phyloP scores from a whole-genome alignment of 2,888 invertebrate species.

The Lydus trimaculatus region DNA sequence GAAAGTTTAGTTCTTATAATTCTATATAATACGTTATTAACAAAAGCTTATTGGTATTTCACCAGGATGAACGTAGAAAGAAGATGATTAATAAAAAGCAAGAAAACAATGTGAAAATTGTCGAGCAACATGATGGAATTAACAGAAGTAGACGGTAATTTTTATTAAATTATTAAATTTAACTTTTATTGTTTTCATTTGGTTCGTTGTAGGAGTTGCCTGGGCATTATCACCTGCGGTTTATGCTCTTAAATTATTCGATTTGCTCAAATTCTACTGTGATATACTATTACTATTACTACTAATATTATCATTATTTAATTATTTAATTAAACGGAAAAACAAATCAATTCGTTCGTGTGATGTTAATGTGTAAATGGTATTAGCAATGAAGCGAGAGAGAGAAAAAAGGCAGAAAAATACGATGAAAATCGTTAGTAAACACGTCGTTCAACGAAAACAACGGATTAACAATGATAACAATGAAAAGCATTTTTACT shows the following conservation, averaged over 20 bases:
- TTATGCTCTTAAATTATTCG: slow-evolving; percentile 30
- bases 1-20: too few species aligned
- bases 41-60: slow-evolving; percentile 16
- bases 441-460: slow-evolving; percentile 4
- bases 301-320: background rate
- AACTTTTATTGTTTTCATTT: background rate
- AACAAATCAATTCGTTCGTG: slow-evolving; percentile 6
- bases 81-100: slow-evolving; percentile 33
- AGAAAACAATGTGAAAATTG: slow-evolving; percentile 14
- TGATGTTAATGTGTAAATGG: background rate
- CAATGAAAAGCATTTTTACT: background rate
- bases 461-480: slow-evolving; percentile 1
- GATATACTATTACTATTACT: background rate
- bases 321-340: background rate
- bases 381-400: background rate
- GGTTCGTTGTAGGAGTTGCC: slow-evolving; percentile 36
- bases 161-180: background rate
- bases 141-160: slow-evolving; percentile 23
- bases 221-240: slow-evolving; percentile 40
- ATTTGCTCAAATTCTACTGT: background rate
- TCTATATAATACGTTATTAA: background rate
- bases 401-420: background rate
- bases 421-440: background rate
- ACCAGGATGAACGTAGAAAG: slow-evolving; percentile 43
- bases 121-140: background rate